Evolutionary conservation across 2,797 vertebrate species (phyloP).

Genomic region (Cephalopachus bancanus): DNA sequence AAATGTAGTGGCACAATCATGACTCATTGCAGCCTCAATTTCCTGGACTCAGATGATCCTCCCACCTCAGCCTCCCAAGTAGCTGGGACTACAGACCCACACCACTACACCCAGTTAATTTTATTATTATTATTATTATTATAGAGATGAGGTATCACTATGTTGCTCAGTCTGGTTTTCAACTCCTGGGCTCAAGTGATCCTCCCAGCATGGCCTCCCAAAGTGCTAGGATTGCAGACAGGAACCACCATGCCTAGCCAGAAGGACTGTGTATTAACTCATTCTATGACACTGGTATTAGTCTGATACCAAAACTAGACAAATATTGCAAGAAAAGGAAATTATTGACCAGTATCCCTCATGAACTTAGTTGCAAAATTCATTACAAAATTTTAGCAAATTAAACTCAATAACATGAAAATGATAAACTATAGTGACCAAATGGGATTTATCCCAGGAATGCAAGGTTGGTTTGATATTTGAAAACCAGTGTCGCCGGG

Average conservation of each 20-base stretch:
- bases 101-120: neutral
- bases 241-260: neutral
- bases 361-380: neutral
- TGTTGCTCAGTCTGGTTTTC: neutral
- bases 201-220: neutral
- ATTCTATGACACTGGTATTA: too few relatives aligned
- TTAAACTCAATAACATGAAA: neutral
- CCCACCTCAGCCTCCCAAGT: neutral
- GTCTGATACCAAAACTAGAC: too few relatives aligned
- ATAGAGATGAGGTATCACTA: neutral
- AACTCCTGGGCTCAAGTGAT: neutral
- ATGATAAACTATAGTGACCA: neutral
- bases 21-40: neutral
- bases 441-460: constrained; percentile 16
- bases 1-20: neutral
- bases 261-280: too few relatives aligned
- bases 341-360: neutral
- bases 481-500: neutral
- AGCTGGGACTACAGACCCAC: neutral
- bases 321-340: neutral
- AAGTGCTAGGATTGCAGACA: neutral
- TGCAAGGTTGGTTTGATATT: neutral
- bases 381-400: constrained; percentile 45
- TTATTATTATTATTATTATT: neutral
- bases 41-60: neutral